Percentiles rank a stretch among this genome's conserved stretches.
Evolutionary conservation across 1,140 invertebrate species (phyloP).

Genomic region (Mya arenaria): DNA sequence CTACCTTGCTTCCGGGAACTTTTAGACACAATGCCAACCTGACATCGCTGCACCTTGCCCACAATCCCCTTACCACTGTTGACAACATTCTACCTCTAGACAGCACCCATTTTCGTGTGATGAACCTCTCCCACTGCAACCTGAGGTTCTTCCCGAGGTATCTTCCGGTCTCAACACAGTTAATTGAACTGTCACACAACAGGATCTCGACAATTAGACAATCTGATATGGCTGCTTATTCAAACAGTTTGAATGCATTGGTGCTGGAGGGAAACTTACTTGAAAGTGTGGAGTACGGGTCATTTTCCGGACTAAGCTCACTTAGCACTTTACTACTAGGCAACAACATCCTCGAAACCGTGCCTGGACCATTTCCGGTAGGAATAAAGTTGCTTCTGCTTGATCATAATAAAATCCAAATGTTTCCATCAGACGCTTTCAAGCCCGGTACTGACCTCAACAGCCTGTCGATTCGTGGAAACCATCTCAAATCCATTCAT

Average conservation of each 20-base stretch:
- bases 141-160: neutral
- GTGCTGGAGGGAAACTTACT: neutral
- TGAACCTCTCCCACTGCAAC: neutral
- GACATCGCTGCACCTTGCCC: neutral
- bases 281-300: neutral
- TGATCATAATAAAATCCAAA: neutral
- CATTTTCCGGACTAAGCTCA: neutral
- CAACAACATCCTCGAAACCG: neutral
- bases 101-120: neutral
- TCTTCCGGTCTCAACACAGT: neutral
- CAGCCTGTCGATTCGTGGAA: constrained; percentile 56
- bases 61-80: neutral
- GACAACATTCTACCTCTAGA: neutral
- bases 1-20: neutral
- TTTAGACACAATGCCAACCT: neutral
- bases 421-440: neutral
- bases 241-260: neutral
- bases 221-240: neutral
- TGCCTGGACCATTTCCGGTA: neutral
- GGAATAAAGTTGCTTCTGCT: neutral
- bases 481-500: constrained; percentile 57
- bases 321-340: neutral
- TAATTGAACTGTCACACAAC: neutral
- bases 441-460: neutral
- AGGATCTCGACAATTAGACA: neutral